phyloP scores from a whole-genome alignment of 53 echinoderm and acorn worm genomes.

The Apostichopus leukothele region DNA sequence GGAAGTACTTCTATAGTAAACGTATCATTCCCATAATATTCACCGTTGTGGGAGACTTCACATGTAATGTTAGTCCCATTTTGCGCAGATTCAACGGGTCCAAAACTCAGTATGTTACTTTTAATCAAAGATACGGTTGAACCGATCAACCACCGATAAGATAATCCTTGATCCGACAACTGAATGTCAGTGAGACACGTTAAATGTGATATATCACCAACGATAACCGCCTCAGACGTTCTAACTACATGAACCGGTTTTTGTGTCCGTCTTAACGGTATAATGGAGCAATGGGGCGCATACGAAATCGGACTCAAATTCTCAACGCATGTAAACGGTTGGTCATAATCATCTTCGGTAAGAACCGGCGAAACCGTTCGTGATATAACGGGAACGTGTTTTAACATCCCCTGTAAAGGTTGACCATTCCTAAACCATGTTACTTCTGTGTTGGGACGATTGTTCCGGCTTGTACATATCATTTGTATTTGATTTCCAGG shows the following conservation, averaged over 20 bases:
- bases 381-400: neutral
- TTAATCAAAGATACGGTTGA: neutral
- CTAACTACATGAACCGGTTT: conserved; percentile 31
- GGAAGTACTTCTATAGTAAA: neutral
- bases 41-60: neutral
- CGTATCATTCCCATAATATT: neutral
- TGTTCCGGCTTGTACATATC: conserved; percentile 30
- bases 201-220: conserved; percentile 6
- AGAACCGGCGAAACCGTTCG: neutral
- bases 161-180: neutral
- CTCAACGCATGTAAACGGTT: conserved; percentile 41
- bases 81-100: neutral
- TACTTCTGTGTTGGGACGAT: conserved; percentile 3
- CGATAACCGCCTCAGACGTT: neutral
- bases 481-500: conserved; percentile 3
- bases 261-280: conserved; percentile 14
- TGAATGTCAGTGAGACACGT: conserved; percentile 17
- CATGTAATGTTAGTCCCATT: conserved; percentile 18
- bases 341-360: conserved; percentile 29
- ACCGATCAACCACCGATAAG: conserved; percentile 25
- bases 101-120: conserved; percentile 20
- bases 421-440: conserved; percentile 32
- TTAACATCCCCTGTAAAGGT: neutral
- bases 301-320: conserved; percentile 21
- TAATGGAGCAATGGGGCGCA: conserved; percentile 18